Conservation (phyloP, 1,140 invertebrate genomes). For the Macrobrachium nipponense region DNA sequence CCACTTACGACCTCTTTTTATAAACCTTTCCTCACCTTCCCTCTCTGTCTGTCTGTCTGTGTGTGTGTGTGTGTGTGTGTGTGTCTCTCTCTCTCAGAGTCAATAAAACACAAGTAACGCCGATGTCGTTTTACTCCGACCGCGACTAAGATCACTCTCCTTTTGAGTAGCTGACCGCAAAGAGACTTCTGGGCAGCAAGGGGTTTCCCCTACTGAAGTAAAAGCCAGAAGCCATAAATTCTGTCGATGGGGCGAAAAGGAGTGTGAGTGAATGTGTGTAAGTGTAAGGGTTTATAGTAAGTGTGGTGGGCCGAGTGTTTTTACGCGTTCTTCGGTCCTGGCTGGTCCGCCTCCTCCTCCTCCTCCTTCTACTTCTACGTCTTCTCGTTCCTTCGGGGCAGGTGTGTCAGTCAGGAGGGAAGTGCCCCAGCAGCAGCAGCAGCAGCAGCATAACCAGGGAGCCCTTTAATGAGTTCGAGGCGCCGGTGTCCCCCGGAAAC, state of each 20-base stretch:
- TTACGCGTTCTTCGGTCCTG: too few species aligned
- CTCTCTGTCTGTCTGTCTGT: too few species aligned
- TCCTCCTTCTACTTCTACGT: too few species aligned
- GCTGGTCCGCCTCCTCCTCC: too few species aligned
- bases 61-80: too few species aligned
- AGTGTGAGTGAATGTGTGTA: constrained; percentile 19
- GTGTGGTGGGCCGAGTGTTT: constrained; percentile 45
- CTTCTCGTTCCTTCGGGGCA: too few species aligned
- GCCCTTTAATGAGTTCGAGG: constrained; percentile 48
- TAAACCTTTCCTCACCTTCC: not conserved
- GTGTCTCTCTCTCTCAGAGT: too few species aligned
- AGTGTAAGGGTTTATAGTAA: constrained; percentile 20
- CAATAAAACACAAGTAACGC: too few species aligned
- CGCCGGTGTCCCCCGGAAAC: constrained; percentile 24
- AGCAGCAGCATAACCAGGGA: constrained; percentile 15
- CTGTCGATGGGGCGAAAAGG: constrained; percentile 35
- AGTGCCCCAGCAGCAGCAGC: not conserved
- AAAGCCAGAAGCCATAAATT: constrained; percentile 56
- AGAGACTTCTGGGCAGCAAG: constrained; percentile 50
- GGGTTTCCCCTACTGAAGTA: constrained; percentile 6
- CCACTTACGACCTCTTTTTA: not conserved
- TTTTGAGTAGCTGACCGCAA: constrained; percentile 51
- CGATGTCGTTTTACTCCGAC: not conserved
- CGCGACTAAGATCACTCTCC: constrained; percentile 27
- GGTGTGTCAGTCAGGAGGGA: too few species aligned